Evolutionary conservation across 1,140 invertebrate species (phyloP).

Genomic region (Lasioglossum albipes): DNA sequence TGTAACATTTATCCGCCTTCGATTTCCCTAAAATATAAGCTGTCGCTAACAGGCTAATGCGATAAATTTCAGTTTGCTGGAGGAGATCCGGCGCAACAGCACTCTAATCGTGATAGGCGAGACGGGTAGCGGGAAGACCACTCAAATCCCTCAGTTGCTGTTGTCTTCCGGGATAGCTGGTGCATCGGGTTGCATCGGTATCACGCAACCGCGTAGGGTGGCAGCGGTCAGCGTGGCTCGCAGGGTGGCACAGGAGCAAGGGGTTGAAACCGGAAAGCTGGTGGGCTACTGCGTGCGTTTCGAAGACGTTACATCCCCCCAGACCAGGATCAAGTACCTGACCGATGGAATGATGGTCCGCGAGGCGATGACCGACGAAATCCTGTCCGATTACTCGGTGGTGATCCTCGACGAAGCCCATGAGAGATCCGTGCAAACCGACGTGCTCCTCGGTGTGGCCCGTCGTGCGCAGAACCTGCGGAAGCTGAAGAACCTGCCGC

Average conservation of each 20-base stretch:
- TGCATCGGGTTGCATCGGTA: conserved; percentile 84
- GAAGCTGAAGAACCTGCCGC: conserved; percentile 81
- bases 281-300: conserved; percentile 97
- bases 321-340: conserved; percentile 92
- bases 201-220: conserved; percentile 94
- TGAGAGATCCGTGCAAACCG: conserved; percentile 97
- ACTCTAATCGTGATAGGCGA: conserved; percentile 92
- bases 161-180: conserved; percentile 80
- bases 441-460: conserved; percentile 93
- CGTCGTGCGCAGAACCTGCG: conserved; percentile 89
- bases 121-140: conserved; percentile 95
- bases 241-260: conserved; percentile 91
- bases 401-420: conserved; percentile 98
- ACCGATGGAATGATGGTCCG: conserved; percentile 97
- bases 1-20: too few relatives aligned
- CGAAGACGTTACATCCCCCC: conserved; percentile 89
- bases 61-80: conserved; percentile 77
- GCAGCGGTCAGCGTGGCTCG: conserved; percentile 94
- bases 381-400: conserved; percentile 88
- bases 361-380: conserved; percentile 89
- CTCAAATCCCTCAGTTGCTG: conserved; percentile 91
- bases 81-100: conserved; percentile 80
- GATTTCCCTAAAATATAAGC: too few relatives aligned
- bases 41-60: too few relatives aligned
- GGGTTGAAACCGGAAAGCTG: conserved; percentile 83